Evolutionary conservation across 1,140 invertebrate genomes (phyloP).

Genomic region (Argopecten irradians): DNA sequence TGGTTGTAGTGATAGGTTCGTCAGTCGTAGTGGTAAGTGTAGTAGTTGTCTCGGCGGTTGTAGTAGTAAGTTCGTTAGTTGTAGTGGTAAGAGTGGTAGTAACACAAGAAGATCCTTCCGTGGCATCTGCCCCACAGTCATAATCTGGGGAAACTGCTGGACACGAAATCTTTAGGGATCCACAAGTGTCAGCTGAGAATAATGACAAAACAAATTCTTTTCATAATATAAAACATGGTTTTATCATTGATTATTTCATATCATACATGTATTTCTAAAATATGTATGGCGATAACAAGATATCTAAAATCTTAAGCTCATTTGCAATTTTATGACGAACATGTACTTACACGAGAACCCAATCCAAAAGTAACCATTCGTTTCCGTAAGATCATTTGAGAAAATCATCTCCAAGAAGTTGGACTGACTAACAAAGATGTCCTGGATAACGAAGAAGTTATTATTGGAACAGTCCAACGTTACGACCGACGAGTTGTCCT

Average conservation of each 20-base stretch:
- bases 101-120: slow-evolving; percentile 38
- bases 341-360: not conserved
- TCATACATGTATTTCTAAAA: too few species aligned
- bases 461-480: not conserved
- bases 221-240: too few species aligned
- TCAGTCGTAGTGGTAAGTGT: slow-evolving; percentile 37
- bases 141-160: slow-evolving; percentile 32
- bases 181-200: not conserved
- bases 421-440: not conserved
- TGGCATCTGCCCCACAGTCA: slow-evolving; percentile 33
- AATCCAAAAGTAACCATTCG: slow-evolving; percentile 16
- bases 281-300: too few species aligned
- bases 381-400: not conserved
- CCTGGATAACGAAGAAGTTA: not conserved
- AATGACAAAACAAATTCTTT: not conserved
- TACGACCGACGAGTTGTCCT: not conserved
- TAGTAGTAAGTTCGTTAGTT: slow-evolving; percentile 24
- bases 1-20: slow-evolving; percentile 35
- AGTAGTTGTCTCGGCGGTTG: slow-evolving; percentile 28
- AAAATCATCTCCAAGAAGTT: not conserved
- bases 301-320: too few species aligned
- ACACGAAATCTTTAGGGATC: not conserved
- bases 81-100: slow-evolving; percentile 30
- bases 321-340: too few species aligned
- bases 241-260: too few species aligned